These are phyloP conservation scores for Cirrhinus mrigala DNA, from an alignment of 2,797 vertebrate species.

Conservation along the genomic window DNA sequence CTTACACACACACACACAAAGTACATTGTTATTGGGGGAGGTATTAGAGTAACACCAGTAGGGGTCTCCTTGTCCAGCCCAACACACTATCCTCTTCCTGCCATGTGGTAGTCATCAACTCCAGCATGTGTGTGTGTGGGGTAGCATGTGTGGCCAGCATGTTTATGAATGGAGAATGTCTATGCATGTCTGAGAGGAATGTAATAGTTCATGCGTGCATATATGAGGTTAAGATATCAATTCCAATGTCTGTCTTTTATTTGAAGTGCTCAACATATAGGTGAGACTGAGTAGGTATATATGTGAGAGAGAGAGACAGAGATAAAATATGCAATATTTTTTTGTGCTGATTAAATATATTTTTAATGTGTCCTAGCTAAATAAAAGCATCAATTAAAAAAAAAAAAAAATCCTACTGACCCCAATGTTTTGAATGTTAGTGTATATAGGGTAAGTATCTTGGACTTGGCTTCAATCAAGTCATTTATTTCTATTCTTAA, in stretches of 20 bases:
- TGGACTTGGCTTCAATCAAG: neutral
- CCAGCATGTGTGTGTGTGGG: constrained; percentile 15
- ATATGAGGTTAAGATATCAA: constrained; percentile 8
- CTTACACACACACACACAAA: constrained; percentile 17
- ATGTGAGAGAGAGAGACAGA: no score
- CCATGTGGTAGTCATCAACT: constrained; percentile 63
- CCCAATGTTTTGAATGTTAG: neutral
- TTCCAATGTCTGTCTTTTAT: constrained; percentile 17
- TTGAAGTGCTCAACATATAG: neutral
- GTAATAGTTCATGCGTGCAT: neutral
- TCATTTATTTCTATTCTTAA: constrained; percentile 21
- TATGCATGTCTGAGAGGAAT: constrained; percentile 37
- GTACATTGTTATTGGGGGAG: constrained; percentile 7
- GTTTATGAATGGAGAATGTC: constrained; percentile 32
- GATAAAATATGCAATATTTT: neutral
- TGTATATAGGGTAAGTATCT: neutral
- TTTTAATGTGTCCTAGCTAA: neutral
- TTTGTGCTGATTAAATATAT: neutral
- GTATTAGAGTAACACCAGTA: constrained; percentile 55
- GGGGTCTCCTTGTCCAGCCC: constrained; percentile 35
- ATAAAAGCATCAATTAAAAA: no score
- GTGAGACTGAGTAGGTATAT: neutral
- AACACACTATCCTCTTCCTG: constrained; percentile 45
- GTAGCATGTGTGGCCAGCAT: constrained; percentile 46
- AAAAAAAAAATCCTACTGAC: neutral